These are phyloP conservation scores for Odontomyia ornata DNA, from an alignment of 2,888 invertebrate species.

Conservation along the genomic window DNA sequence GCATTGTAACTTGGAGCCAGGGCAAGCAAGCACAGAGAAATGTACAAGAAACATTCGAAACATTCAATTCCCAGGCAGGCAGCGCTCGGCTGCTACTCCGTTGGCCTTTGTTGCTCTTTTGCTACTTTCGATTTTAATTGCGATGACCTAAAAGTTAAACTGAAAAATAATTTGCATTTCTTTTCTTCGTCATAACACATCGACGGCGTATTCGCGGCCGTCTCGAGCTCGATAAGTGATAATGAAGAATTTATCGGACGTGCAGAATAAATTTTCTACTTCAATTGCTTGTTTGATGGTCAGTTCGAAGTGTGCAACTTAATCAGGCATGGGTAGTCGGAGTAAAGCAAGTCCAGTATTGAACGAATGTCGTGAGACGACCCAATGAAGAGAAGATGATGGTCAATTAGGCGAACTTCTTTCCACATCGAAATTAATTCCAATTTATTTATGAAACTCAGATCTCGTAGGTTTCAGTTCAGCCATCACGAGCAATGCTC, in stretches of 20 bases:
- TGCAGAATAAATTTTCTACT: constrained; percentile 4
- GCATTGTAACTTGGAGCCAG: neutral
- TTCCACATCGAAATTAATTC: constrained; percentile 2
- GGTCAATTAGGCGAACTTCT: neutral
- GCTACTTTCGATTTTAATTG: constrained; percentile 38
- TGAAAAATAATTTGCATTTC: constrained; percentile 32
- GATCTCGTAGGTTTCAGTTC: neutral
- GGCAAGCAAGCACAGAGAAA: neutral
- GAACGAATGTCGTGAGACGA: neutral
- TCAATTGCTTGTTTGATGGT: neutral
- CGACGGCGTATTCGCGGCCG: neutral
- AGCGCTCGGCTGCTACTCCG: neutral
- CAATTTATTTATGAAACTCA: constrained; percentile 23
- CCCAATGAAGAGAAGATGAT: neutral
- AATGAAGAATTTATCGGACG: neutral
- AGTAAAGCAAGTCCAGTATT: neutral
- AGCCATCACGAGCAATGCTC: neutral
- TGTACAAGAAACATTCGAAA: no score
- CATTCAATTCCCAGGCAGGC: constrained; percentile 17
- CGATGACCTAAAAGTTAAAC: constrained; percentile 32
- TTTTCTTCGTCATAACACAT: neutral
- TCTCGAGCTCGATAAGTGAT: constrained; percentile 2
- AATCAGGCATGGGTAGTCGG: no score
- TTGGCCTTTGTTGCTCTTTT: neutral
- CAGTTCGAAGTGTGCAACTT: neutral